Percentiles rank a stretch among this genome's conserved stretches.
Conservation (phyloP, 2,888 invertebrate genomes). For the Luperina testacea region DNA sequence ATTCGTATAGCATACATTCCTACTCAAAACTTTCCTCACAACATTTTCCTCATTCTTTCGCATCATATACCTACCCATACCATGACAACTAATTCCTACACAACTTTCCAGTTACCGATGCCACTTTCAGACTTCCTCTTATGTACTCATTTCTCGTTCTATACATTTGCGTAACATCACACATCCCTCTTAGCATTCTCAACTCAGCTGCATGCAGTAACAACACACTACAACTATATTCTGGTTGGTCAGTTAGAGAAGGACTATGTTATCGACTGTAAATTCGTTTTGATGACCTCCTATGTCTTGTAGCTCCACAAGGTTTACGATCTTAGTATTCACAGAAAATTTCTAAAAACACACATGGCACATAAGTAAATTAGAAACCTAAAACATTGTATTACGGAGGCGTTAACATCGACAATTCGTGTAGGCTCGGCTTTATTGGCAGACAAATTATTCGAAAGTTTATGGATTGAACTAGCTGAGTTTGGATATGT, state of each 20-base stretch:
- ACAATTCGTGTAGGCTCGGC: constrained; percentile 58
- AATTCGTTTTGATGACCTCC: neutral
- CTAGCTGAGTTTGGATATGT: constrained; percentile 37
- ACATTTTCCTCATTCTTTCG: neutral
- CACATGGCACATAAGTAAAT: constrained; percentile 9
- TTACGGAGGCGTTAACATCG: constrained; percentile 53
- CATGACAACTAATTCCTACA: neutral
- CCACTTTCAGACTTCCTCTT: neutral
- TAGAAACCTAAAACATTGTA: constrained; percentile 31
- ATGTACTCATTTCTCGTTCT: neutral
- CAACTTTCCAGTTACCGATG: neutral
- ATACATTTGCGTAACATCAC: neutral
- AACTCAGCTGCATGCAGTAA: neutral
- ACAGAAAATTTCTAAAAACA: neutral
- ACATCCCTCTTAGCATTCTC: neutral
- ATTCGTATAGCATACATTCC: neutral
- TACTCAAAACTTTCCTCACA: too few relatives aligned
- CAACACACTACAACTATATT: neutral
- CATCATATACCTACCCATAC: neutral
- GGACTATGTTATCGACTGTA: neutral
- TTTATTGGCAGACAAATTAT: constrained; percentile 55
- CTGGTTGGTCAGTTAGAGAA: neutral
- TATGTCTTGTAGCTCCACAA: neutral
- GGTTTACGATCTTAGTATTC: neutral
- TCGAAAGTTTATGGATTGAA: constrained; percentile 20